Evolutionary conservation across 2,113 vertebrate genomes (phyloP), one percentile per base, ranked within the genome.

Genomic region (Synchiropus splendidus): DNA sequence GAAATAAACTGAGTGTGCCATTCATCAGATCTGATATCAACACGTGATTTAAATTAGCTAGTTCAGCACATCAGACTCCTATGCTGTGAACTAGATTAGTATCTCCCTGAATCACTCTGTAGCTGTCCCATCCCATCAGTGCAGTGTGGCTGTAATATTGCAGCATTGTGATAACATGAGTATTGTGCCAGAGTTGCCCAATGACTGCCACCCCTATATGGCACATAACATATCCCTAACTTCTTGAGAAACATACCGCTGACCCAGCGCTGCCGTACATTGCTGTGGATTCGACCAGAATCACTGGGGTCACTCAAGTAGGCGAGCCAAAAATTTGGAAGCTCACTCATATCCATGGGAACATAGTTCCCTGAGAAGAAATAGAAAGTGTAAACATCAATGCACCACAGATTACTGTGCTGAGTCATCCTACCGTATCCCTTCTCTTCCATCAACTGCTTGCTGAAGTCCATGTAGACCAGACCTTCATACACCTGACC

Each of bases 401-500:
- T 27, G 21, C 8, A 27, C n/a, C 5, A 18, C 14, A 39, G 16
- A 31, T 34, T 8, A 30, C 4, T 10, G 13, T 1, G 21, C 10
- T 34, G 21, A n/a, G n/a, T n/a, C n/a, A n/a, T 32, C 33, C 42
- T 85, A 89, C 88, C 88, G 31, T 80, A 79, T 56, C 84, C 84
- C 34, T 74, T 75, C 39, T 86, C 70, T 6, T 87, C 84, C 87
- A 89, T 87, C 10, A 87, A 64, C 33, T 68, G 38, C 58, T 82
- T 84, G 63, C 71, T 83, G 61, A 89, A 89, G 59, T 89, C 86
- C 88, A 89, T 89, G 68, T 87, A 89, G 37, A 89, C 77, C 21
- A 89, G 70, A 2, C 88, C 88, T 58, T 89, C 84, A 46, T 87
- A 89, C 12, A 89, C 87, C 87, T 89, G 61, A 21, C 56, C 15